Base-by-base conservation (phyloP, 2,888 invertebrate genomes). In the Bibio marci region DNA sequence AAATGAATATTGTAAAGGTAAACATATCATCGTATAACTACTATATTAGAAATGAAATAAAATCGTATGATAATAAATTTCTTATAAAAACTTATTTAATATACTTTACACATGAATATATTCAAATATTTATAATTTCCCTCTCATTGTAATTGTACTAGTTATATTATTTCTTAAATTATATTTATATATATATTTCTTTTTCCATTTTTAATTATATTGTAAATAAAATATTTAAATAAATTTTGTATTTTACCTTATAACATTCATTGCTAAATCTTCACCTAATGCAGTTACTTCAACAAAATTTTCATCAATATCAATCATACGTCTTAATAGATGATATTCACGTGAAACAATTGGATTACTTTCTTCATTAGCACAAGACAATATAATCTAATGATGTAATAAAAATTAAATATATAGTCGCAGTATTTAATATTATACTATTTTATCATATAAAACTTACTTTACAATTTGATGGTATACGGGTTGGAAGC, bases 231-330 rank as follows among this genome's bases (percentile, higher is more conserved):
- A n/a, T n/a, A n/a, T n/a, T n/a, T n/a, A n/a, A n/a, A n/a, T n/a
- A n/a, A n/a, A n/a, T n/a, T 22, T 22, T 4, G 22, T 35, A 25
- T 53, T 66, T 64, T 55, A 76, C 76, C 76, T 79, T 42, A 91
- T 75, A 8, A 97, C 91, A 54, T 86, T 81, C 75, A 87, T 87
- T 1, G 94, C 94, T 22, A 97, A 63, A 39, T 92, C 88, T 58
- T 92, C 87, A 1, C 94, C 95, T 3, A 97, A 63, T 4, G 86
- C 82, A 4, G 75, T 79, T 0, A 94, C 90, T 65, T 90, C 85
- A 11, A 94, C 71, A 51, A 92, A 92, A 54, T 83, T 82, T 38
- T 88, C 82, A 50, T 82, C 81, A 0, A 77, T 74, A 49, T 91
- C 90, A 37, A 92, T 81, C 80, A 94, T 87, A 43, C 85, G 71